Evolutionary conservation across 1,140 invertebrate genomes (phyloP).

Genomic region (Diorhabda sublineata): DNA sequence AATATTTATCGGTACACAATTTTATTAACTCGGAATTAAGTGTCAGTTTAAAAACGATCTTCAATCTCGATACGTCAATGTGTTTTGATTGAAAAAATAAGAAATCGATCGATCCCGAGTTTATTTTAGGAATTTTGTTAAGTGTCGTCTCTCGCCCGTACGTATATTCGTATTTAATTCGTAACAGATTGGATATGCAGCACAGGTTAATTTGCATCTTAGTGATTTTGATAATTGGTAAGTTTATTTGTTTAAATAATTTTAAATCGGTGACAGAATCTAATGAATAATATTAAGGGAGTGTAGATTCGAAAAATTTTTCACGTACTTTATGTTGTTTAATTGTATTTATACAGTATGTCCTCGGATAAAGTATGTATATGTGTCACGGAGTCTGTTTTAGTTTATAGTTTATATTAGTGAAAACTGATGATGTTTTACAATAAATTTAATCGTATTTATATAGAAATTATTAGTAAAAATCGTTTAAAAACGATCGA

Average conservation of each 20-base stretch:
- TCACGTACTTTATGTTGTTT: not conserved
- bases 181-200: slow-evolving; percentile 21
- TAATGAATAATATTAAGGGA: no score
- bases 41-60: slow-evolving; percentile 11
- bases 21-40: slow-evolving; percentile 17
- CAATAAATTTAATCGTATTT: no score
- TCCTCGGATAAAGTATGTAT: not conserved
- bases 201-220: slow-evolving; percentile 16
- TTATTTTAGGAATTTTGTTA: slow-evolving; percentile 17
- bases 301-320: not conserved
- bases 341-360: not conserved
- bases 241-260: slow-evolving; percentile 7
- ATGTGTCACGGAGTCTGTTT: not conserved
- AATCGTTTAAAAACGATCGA: no score
- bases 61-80: slow-evolving; percentile 26
- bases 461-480: no score
- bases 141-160: not conserved
- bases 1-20: slow-evolving; percentile 9
- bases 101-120: slow-evolving; percentile 4
- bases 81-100: slow-evolving; percentile 14
- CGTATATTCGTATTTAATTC: not conserved
- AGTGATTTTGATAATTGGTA: slow-evolving; percentile 20
- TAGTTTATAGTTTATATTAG: not conserved
- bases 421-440: not conserved
- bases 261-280: not conserved